These are phyloP conservation scores for Stomatorhinus walkeri DNA, from an alignment of 2,797 vertebrate species.

Conservation along the genomic window DNA sequence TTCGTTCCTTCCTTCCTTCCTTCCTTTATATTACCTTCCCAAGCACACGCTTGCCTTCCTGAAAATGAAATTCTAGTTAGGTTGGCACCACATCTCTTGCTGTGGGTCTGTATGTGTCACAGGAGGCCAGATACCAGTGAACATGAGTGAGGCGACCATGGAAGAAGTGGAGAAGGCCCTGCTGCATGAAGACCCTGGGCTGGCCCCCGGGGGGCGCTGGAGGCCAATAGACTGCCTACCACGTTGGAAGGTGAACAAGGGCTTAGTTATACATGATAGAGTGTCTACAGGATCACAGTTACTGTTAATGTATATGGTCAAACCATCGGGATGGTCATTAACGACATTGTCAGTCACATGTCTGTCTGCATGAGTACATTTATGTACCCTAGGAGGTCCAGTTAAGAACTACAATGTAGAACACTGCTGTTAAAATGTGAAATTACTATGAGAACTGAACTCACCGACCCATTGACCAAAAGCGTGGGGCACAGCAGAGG, in stretches of 20 bases:
- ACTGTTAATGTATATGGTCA: neutral
- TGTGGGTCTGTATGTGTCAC: conserved; percentile 9
- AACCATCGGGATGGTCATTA: neutral
- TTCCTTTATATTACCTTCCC: neutral
- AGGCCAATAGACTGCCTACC: conserved; percentile 63
- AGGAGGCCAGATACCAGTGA: conserved; percentile 69
- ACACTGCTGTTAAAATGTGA: neutral
- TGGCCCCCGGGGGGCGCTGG: conserved; percentile 68
- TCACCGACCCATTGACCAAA: neutral
- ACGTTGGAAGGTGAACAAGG: conserved; percentile 66
- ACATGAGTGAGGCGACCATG: conserved; percentile 71
- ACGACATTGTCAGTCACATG: neutral
- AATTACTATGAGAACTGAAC: neutral
- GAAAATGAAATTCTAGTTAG: neutral
- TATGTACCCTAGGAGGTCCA: neutral
- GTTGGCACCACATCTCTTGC: neutral
- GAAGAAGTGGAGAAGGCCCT: conserved; percentile 58
- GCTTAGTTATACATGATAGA: neutral
- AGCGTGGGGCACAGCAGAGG: neutral
- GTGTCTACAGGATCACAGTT: neutral
- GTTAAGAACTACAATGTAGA: neutral
- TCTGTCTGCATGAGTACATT: neutral
- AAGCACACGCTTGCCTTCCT: neutral
- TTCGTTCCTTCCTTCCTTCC: neutral
- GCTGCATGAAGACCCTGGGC: conserved; percentile 57